These are phyloP conservation scores for Latheticus oryzae DNA, from an alignment of 2,888 invertebrate genomes.

Conservation along the genomic window DNA sequence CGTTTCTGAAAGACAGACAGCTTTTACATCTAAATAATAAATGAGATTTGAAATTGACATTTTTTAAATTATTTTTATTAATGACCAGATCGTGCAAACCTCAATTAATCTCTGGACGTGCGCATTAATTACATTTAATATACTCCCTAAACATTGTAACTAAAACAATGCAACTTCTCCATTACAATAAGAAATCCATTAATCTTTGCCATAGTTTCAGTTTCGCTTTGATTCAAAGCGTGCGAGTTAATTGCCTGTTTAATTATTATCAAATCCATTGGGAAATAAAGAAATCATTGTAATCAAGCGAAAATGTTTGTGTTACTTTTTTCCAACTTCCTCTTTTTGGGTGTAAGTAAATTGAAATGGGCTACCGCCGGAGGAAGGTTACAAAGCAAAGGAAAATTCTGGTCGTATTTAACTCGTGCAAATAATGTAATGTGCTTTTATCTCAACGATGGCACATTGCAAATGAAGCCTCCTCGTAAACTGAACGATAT, in stretches of 20 bases:
- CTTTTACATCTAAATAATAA: too few species aligned
- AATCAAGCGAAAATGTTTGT: constrained; percentile 12
- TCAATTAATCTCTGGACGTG: constrained; percentile 35
- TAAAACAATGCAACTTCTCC: constrained; percentile 32
- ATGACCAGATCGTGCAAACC: too few species aligned
- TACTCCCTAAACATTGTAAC: constrained; percentile 12
- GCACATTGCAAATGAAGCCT: constrained; percentile 45
- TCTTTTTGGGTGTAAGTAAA: constrained; percentile 1
- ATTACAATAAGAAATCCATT: constrained; percentile 41
- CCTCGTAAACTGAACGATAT: constrained; percentile 50
- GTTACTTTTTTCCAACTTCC: too few species aligned
- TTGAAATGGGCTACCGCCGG: constrained; percentile 13
- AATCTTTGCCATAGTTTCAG: constrained; percentile 26
- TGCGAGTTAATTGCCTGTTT: constrained; percentile 39
- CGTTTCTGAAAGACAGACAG: too few species aligned
- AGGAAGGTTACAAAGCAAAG: constrained; percentile 4
- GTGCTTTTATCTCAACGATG: constrained; percentile 40
- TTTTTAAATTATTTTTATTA: too few species aligned
- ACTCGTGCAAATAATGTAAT: constrained; percentile 40
- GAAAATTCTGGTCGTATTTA: constrained; percentile 31
- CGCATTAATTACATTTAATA: constrained; percentile 41
- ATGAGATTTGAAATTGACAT: too few species aligned
- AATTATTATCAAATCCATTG: constrained; percentile 32
- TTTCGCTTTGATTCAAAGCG: constrained; percentile 30
- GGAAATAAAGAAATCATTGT: constrained; percentile 25